Percentiles rank a stretch among this genome's conserved stretches.
Conservation (phyloP, 2,113 vertebrate species). For the Carassius auratus region DNA sequence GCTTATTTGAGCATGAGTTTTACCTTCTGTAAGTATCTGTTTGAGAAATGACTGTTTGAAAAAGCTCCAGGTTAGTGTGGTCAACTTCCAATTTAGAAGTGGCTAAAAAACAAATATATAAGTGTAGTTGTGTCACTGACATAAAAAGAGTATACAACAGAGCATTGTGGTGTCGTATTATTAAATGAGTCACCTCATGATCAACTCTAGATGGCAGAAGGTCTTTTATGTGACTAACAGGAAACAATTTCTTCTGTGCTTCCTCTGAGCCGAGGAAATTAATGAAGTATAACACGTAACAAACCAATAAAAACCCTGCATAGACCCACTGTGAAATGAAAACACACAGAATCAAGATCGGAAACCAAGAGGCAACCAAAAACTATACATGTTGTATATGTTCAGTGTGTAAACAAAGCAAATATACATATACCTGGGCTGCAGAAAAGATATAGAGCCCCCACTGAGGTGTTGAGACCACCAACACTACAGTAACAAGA, state of each 20-base stretch:
- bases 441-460: conserved; percentile 86
- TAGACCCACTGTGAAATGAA: conserved; percentile 80
- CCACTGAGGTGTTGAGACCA: conserved; percentile 84
- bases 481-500: conserved; percentile 81
- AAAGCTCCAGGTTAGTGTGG: conserved; percentile 93
- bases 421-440: conserved; percentile 81
- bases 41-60: conserved; percentile 98
- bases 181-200: conserved; percentile 73
- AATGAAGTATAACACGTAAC: conserved; percentile 84
- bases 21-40: conserved; percentile 95
- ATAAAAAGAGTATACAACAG: background rate
- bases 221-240: conserved; percentile 77
- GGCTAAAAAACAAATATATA: conserved; percentile 71
- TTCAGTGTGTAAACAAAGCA: background rate
- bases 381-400: background rate
- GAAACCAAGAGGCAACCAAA: background rate
- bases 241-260: conserved; percentile 81
- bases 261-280: conserved; percentile 84
- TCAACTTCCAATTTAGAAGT: conserved; percentile 85
- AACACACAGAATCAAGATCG: background rate
- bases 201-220: conserved; percentile 77
- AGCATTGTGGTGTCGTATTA: background rate
- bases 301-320: conserved; percentile 81
- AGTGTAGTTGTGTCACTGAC: background rate
- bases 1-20: background rate